phyloP scores from a whole-genome alignment of 37 sponge, comb jelly and placozoan genomes.

The Crambe crambe region DNA sequence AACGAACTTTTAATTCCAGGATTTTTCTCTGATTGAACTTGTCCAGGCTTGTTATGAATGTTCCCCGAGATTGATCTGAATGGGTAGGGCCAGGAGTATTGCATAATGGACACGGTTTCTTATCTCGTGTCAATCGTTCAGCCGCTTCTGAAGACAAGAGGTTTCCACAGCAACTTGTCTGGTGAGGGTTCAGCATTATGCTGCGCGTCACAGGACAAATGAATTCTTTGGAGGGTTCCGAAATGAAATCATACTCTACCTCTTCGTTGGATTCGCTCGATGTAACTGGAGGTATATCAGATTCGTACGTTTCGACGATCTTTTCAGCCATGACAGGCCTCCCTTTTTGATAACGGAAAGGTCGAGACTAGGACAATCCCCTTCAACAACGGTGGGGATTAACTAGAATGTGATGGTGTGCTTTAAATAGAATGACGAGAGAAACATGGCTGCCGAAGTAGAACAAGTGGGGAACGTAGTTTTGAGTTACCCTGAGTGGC shows the following conservation, averaged over 20 bases:
- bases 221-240: constrained; percentile 6
- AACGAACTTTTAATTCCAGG: constrained; percentile 15
- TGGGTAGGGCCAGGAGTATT: not conserved
- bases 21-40: constrained; percentile 17
- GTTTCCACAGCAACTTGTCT: constrained; percentile 41
- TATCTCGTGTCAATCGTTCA: not conserved
- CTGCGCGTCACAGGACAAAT: constrained; percentile 31
- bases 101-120: constrained; percentile 42
- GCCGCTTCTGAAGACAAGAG: constrained; percentile 14
- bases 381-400: not conserved
- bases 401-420: not conserved
- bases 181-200: constrained; percentile 34
- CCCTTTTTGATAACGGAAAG: too few species aligned
- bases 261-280: too few species aligned
- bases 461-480: constrained; percentile 4
- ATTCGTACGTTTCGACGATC: too few species aligned
- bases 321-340: too few species aligned
- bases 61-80: not conserved
- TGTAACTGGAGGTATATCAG: too few species aligned
- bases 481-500: constrained; percentile 58
- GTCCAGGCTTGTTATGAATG: constrained; percentile 13
- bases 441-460: not conserved
- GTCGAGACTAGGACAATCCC: too few species aligned
- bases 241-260: constrained; percentile 27
- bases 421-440: constrained; percentile 4